Base-by-base conservation (phyloP, 2,888 invertebrate species). In the Nomada lathburiana region DNA sequence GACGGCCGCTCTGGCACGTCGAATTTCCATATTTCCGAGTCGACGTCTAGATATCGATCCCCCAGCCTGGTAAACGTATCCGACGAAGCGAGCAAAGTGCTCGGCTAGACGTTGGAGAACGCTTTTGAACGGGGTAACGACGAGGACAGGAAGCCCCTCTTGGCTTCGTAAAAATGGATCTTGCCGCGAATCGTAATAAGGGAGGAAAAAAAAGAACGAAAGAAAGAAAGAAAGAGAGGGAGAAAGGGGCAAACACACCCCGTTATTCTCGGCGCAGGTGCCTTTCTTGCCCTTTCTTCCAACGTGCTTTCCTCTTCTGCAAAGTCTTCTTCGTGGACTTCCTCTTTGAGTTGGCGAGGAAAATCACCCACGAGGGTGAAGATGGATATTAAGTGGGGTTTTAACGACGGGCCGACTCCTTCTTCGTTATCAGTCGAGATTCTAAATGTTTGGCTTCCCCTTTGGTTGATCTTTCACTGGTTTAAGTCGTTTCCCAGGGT, bases 1-100 rank as follows among this genome's bases (percentile, higher is more conserved):
- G 59, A 47, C 75, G 68, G 64, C 71, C 62, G 36, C 64, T 59
- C 36, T 42, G 10, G 57, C 65, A n/a, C n/a, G 55, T 47, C 59
- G 57, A 82, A 83, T 83, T 83, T 83, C 68, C 83, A 83, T 83
- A 83, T 78, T 82, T 75, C 83, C 72, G 53, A 55, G 23, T 63
- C 59, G 70, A 29, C 68, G 64, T 69, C 68, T 63, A 82, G 72
- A 77, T 82, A 83, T 83, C 83, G 83, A 83, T 83, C 78, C 72
- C 78, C 72, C n/a, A 29, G 16, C 50, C 64, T 50, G 72, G 60
- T 50, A 63, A 79, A 72, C 80, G 75, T 76, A 76, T 76, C 42
- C 80, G 80, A 74, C 73, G 68, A 73, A 26, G 62, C 67, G 70
- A 50, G 76, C 76, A 74, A 74, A 83, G 70, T 68, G 64, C 82